These are phyloP conservation scores for Heterotis niloticus DNA, from an alignment of 2,113 vertebrate species.

Conservation along the genomic window DNA sequence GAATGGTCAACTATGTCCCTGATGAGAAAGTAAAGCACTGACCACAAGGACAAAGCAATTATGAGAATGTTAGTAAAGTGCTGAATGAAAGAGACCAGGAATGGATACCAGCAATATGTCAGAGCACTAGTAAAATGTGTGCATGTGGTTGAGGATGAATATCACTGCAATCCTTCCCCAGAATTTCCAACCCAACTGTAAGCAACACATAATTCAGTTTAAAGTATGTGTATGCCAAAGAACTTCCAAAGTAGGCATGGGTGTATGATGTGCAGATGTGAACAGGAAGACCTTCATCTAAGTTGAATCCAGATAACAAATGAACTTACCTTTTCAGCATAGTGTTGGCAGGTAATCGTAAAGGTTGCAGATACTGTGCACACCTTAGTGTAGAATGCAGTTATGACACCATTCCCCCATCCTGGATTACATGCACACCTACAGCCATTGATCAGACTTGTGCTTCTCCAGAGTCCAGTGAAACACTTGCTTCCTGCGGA, in stretches of 20 bases:
- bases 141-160: neutral
- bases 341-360: too few species aligned
- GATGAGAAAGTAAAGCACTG: neutral
- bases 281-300: neutral
- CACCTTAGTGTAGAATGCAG: too few species aligned
- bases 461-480: too few species aligned
- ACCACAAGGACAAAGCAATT: conserved; percentile 39
- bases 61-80: conserved; percentile 37
- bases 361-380: too few species aligned
- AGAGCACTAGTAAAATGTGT: conserved; percentile 23
- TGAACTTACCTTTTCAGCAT: too few species aligned
- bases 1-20: conserved; percentile 8
- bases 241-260: neutral
- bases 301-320: neutral
- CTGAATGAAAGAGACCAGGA: conserved; percentile 31
- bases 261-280: neutral
- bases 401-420: too few species aligned
- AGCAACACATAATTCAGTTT: neutral
- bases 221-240: neutral
- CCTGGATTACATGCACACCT: too few species aligned
- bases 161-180: neutral
- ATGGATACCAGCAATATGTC: conserved; percentile 30
- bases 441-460: too few species aligned
- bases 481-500: too few species aligned
- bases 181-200: neutral